Percentiles rank a stretch among this genome's conserved stretches.
phyloP scores from a whole-genome alignment of 1,140 invertebrate species.

The Pachyrhynchus sulphureomaculatus region DNA sequence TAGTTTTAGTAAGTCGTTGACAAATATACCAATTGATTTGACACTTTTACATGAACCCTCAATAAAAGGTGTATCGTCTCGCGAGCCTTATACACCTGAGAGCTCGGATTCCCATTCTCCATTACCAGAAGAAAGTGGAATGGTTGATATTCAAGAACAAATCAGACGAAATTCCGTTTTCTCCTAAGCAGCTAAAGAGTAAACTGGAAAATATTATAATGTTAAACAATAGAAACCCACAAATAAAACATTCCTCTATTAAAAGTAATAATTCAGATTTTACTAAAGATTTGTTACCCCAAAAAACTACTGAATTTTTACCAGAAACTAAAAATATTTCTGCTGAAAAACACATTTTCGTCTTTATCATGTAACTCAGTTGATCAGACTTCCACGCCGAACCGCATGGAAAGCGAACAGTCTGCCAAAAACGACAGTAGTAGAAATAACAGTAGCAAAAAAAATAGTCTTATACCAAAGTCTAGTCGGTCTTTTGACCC shows the following conservation, averaged over 20 bases:
- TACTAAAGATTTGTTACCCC: not conserved
- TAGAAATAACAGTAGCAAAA: too few relatives aligned
- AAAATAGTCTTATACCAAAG: not conserved
- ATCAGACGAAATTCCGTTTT: conserved; percentile 37
- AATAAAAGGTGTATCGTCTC: conserved; percentile 50
- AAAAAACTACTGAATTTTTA: not conserved
- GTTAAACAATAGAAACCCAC: not conserved
- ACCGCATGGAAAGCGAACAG: too few relatives aligned
- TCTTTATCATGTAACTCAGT: too few relatives aligned
- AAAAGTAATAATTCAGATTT: not conserved
- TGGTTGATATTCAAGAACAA: conserved; percentile 12
- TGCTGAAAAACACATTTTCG: not conserved
- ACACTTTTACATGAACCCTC: conserved; percentile 58
- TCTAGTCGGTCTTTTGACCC: too few relatives aligned
- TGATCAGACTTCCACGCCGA: too few relatives aligned
- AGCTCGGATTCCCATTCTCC: conserved; percentile 74
- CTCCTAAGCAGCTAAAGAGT: conserved; percentile 43
- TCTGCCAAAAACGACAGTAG: not conserved
- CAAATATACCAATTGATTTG: conserved; percentile 46
- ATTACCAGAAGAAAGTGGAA: conserved; percentile 49
- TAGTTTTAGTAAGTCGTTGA: conserved; percentile 35
- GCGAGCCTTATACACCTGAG: conserved; percentile 76
- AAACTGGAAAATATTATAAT: conserved; percentile 45
- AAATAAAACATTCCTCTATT: not conserved
- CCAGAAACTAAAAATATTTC: not conserved